Conservation (phyloP, 2,797 vertebrate species). For the Cyprinodon diabolis region DNA sequence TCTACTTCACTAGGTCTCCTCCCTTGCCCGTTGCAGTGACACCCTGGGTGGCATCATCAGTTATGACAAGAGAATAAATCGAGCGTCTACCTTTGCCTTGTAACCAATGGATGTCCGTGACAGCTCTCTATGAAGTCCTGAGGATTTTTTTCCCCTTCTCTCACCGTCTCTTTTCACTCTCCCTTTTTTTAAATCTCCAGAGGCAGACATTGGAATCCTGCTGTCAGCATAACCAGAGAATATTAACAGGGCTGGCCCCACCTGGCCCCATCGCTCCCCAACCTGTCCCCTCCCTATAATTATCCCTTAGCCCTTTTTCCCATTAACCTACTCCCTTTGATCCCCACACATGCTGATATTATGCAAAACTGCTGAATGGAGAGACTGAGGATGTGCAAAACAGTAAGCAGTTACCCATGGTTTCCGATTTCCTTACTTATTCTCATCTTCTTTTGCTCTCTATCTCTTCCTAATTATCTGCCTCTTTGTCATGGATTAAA, state of each 20-base stretch:
- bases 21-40: conserved; percentile 16
- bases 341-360: conserved; percentile 85
- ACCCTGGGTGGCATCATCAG: conserved; percentile 70
- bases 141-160: conserved; percentile 40
- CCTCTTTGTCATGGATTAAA: conserved; percentile 84
- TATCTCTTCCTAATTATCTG: conserved; percentile 76
- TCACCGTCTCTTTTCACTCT: conserved; percentile 13
- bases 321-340: conserved; percentile 90
- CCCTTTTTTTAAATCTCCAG: conserved; percentile 77
- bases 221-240: conserved; percentile 87
- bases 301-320: conserved; percentile 84
- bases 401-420: conserved; percentile 71
- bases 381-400: conserved; percentile 79
- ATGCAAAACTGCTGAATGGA: conserved; percentile 88
- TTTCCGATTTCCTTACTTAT: conserved; percentile 82
- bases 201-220: conserved; percentile 82
- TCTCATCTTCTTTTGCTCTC: conserved; percentile 70
- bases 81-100: conserved; percentile 47
- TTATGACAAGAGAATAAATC: conserved; percentile 81
- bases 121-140: conserved; percentile 79
- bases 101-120: conserved; percentile 63
- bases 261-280: conserved; percentile 79
- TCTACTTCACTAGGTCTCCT: conserved; percentile 47
- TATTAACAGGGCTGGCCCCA: conserved; percentile 81
- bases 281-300: conserved; percentile 86